Evolutionary conservation across 2,797 vertebrate species (phyloP).

Genomic region (Melanotaenia trifasciata): DNA sequence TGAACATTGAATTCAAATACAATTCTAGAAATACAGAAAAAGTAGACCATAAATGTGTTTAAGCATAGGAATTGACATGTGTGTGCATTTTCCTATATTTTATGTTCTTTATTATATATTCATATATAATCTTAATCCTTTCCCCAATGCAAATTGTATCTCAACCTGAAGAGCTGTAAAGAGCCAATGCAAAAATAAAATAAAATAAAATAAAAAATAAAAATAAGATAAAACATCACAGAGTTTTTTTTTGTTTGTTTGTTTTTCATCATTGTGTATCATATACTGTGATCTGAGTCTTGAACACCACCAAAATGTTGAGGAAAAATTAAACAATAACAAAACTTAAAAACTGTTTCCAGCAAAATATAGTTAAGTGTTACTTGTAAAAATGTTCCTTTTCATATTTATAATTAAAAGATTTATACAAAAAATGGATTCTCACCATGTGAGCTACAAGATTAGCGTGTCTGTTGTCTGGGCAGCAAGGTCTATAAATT

Average conservation of each 20-base stretch:
- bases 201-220: constrained; percentile 86
- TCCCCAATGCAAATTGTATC: constrained; percentile 97
- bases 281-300: constrained; percentile 89
- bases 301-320: constrained; percentile 95
- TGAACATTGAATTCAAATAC: constrained; percentile 99
- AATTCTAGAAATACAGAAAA: constrained; percentile 99
- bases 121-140: constrained; percentile 96
- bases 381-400: constrained; percentile 83
- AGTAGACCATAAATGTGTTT: constrained; percentile 99
- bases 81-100: constrained; percentile 99
- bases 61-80: constrained; percentile 99
- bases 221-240: constrained; percentile 87
- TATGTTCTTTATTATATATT: constrained; percentile 94
- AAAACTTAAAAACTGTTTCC: constrained; percentile 94
- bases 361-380: constrained; percentile 93
- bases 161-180: constrained; percentile 99
- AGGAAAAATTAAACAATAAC: constrained; percentile 87
- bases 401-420: constrained; percentile 90
- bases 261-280: constrained; percentile 66
- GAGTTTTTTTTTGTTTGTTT: constrained; percentile 79
- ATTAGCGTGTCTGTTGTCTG: constrained; percentile 87
- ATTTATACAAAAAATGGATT: constrained; percentile 88
- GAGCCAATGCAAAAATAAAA: constrained; percentile 96
- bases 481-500: constrained; percentile 67
- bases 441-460: constrained; percentile 90